Evolutionary conservation across 1,140 invertebrate genomes (phyloP).

Genomic region (Neodiprion virginianus): DNA sequence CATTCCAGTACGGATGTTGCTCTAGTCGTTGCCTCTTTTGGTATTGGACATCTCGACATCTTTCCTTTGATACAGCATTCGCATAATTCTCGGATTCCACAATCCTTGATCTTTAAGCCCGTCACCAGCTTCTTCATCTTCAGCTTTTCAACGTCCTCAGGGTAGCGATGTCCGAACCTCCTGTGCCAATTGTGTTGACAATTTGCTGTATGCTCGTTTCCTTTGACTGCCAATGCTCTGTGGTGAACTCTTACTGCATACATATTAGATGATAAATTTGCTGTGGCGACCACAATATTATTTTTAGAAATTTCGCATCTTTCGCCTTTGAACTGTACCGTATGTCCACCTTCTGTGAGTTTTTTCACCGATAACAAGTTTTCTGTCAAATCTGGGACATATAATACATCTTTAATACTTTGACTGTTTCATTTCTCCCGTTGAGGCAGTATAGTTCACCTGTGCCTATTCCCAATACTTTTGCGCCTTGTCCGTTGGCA

Average conservation of each 20-base stretch:
- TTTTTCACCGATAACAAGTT: slow-evolving; percentile 51
- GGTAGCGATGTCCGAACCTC: slow-evolving; percentile 24
- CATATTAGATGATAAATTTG: not conserved
- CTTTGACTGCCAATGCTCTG: not conserved
- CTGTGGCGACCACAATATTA: not conserved
- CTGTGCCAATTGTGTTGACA: slow-evolving; percentile 24
- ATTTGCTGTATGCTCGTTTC: slow-evolving; percentile 1
- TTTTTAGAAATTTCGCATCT: slow-evolving; percentile 20
- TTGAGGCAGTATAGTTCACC: not conserved
- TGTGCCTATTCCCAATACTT: not conserved
- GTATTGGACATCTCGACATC: slow-evolving; percentile 26
- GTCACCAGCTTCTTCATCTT: slow-evolving; percentile 13
- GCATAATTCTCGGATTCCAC: slow-evolving; percentile 16
- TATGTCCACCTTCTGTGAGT: slow-evolving; percentile 35
- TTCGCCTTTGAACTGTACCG: slow-evolving; percentile 16
- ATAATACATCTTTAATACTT: slow-evolving; percentile 45
- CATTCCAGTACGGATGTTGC: slow-evolving; percentile 23
- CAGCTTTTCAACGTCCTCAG: slow-evolving; percentile 18
- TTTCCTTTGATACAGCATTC: slow-evolving; percentile 28
- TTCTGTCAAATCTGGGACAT: slow-evolving; percentile 47
- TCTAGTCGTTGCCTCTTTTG: slow-evolving; percentile 23
- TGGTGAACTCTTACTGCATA: not conserved
- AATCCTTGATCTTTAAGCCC: slow-evolving; percentile 20
- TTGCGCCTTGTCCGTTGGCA: not conserved
- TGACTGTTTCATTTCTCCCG: not conserved